Evolutionary conservation across 2,888 invertebrate genomes (phyloP), one percentile per base, ranked within the genome.

Genomic region (Cacoxenus indagator): DNA sequence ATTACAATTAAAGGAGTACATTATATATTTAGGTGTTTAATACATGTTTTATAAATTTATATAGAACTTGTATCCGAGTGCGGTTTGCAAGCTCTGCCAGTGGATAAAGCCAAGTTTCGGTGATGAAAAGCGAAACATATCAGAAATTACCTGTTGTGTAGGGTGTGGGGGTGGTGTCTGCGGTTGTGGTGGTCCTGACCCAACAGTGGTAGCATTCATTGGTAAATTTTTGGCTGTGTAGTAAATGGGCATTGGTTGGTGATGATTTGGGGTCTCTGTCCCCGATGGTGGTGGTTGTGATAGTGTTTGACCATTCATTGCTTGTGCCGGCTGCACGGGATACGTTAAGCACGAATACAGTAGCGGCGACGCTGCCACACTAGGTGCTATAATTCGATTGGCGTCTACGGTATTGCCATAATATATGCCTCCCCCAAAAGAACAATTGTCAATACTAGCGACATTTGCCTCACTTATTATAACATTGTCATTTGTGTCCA

Each of bases 361-460:
- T 37, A 11, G 37, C 14, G 37, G 37, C 14, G 5, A 9, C 9
- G 31, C 8, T 37, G 4, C 37, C 37, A 37, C 9, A 66, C 72
- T 65, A 71, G 71, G 73, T 43, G 68, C 68, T 68, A 70, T 70
- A 75, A 65, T 29, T 17, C n/a, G 37, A 37, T 37, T 37, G 14
- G 37, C 5, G 8, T 37, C 37, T 37, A 37, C 14, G 37, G 8
- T 37, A 11, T 8, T 8, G 8, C 37, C 14, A 37, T 14, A 37
- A 37, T n/a, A n/a, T n/a, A n/a, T n/a, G n/a, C n/a, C n/a, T n/a
- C n/a, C n/a, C n/a, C n/a, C n/a, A n/a, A n/a, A n/a, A n/a, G n/a
- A n/a, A n/a, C n/a, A n/a, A n/a, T n/a, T n/a, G n/a, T 11, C 37
- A 37, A 37, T 37, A 2, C 14, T 37, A 14, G 8, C 37, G 2